Percentiles rank a stretch among this genome's conserved stretches.
Evolutionary conservation across 2,113 vertebrate genomes (phyloP).

Genomic region (Cinclus cinclus): DNA sequence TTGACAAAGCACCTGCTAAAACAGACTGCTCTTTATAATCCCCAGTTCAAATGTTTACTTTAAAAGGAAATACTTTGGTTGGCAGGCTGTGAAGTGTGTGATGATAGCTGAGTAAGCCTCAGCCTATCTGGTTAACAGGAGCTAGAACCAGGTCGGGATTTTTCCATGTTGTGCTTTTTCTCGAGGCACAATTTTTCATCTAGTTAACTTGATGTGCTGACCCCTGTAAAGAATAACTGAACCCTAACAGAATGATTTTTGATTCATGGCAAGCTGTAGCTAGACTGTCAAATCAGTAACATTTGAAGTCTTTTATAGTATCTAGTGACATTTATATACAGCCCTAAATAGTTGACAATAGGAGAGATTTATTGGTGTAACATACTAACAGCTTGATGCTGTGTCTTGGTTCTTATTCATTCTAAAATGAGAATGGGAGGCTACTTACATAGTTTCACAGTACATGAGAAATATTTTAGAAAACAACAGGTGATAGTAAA

Average conservation of each 20-base stretch:
- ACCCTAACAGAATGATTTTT: not conserved
- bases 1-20: slow-evolving; percentile 36
- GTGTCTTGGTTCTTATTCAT: not conserved
- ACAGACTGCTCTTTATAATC: slow-evolving; percentile 4
- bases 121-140: not conserved
- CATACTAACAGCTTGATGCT: not conserved
- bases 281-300: not conserved
- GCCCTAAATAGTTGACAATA: not conserved
- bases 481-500: not conserved
- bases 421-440: not conserved
- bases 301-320: not conserved
- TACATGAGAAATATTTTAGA: not conserved
- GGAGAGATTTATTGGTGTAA: not conserved
- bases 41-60: slow-evolving; percentile 40
- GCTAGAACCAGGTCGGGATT: not conserved
- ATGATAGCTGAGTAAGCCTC: not conserved
- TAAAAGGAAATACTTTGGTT: slow-evolving; percentile 9
- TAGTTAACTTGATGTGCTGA: not conserved
- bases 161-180: not conserved
- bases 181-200: not conserved
- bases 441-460: not conserved
- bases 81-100: not conserved
- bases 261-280: not conserved
- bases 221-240: not conserved
- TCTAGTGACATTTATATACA: not conserved